phyloP scores from a whole-genome alignment of 2,797 vertebrate genomes.

The Telmatherina bonti region DNA sequence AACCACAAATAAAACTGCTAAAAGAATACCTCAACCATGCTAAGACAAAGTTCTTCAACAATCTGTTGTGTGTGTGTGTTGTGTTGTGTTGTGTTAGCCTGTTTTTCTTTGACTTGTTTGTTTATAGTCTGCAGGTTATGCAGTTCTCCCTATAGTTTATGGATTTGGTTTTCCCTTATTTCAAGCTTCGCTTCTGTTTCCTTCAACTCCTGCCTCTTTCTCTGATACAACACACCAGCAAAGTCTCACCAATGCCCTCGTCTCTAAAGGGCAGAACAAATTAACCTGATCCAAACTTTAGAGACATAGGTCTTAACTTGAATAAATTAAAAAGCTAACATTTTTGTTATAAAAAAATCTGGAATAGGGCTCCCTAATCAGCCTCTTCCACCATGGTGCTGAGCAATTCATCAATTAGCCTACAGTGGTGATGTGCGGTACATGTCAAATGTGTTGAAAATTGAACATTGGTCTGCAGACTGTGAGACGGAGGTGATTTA shows the following conservation, averaged over 20 bases:
- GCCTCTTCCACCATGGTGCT: conserved; percentile 16
- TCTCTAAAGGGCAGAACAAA: conserved; percentile 1
- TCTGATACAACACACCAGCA: conserved; percentile 80
- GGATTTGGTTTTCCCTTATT: conserved; percentile 84
- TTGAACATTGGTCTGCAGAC: conserved; percentile 21
- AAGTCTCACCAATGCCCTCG: conserved; percentile 4
- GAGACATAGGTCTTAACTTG: background rate
- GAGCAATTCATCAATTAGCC: conserved; percentile 41
- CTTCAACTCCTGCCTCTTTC: conserved; percentile 87
- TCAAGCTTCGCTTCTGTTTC: conserved; percentile 81
- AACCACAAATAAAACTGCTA: conserved; percentile 24
- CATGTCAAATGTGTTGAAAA: conserved; percentile 42
- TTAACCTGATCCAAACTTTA: conserved; percentile 12
- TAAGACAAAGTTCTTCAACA: background rate
- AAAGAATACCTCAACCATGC: background rate
- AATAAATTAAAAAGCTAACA: conserved; percentile 21
- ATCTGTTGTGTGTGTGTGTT: background rate
- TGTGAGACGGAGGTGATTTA: conserved; percentile 30
- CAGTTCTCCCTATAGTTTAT: conserved; percentile 84
- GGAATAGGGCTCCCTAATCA: conserved; percentile 17
- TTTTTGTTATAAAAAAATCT: background rate
- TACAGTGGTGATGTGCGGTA: conserved; percentile 21
- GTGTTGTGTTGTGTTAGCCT: background rate
- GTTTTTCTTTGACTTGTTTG: conserved; percentile 7
- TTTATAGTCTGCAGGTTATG: conserved; percentile 51